Evolutionary conservation across 2,888 invertebrate genomes (phyloP).

Genomic region (Pachymerium ferrugineum): DNA sequence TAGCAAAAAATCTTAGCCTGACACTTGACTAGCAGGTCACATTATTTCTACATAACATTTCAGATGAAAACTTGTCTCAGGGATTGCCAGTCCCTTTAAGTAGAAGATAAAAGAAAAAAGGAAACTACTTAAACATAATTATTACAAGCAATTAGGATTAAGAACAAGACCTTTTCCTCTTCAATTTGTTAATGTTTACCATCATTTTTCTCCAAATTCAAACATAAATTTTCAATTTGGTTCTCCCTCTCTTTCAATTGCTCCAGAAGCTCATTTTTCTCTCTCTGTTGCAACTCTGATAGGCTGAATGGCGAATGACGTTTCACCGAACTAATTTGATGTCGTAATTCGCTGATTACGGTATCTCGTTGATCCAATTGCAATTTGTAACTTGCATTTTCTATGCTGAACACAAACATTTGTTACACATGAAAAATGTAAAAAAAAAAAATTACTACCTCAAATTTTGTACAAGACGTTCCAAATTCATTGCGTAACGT

Average conservation of each 20-base stretch:
- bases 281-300: slow-evolving; percentile 27
- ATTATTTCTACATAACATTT: too few relatives aligned
- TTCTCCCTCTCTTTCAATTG: slow-evolving; percentile 7
- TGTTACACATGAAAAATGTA: neutral
- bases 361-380: slow-evolving; percentile 30
- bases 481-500: slow-evolving; percentile 30
- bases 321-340: slow-evolving; percentile 29
- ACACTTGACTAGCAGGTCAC: too few relatives aligned
- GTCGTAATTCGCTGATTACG: neutral
- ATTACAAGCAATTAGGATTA: too few relatives aligned
- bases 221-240: neutral
- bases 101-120: too few relatives aligned
- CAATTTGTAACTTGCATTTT: slow-evolving; percentile 32
- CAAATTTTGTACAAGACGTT: slow-evolving; percentile 28
- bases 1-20: too few relatives aligned
- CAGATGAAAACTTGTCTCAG: too few relatives aligned
- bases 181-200: neutral
- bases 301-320: slow-evolving; percentile 27
- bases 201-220: slow-evolving; percentile 8
- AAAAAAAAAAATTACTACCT: neutral
- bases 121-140: too few relatives aligned
- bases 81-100: too few relatives aligned
- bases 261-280: slow-evolving; percentile 25
- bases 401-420: slow-evolving; percentile 7
- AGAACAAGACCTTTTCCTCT: too few relatives aligned